phyloP scores from a whole-genome alignment of 2,888 invertebrate genomes.

The Pseudoips prasinana region DNA sequence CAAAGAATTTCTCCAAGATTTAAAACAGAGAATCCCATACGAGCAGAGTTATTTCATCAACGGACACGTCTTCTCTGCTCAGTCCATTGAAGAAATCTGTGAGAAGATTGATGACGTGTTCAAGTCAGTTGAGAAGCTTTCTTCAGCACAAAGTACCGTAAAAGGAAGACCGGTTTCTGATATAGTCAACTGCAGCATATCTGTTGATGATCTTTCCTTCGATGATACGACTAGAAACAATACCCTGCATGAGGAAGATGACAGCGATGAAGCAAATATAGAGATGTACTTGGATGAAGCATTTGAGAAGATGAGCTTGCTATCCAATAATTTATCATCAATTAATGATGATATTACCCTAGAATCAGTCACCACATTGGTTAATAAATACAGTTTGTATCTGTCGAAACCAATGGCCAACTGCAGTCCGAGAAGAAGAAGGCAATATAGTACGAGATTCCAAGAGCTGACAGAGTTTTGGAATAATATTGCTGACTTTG shows the following conservation, averaged over 20 bases:
- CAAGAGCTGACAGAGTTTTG: slow-evolving; percentile 67
- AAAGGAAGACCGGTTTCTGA: not conserved
- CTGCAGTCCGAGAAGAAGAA: slow-evolving; percentile 46
- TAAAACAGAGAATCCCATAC: slow-evolving; percentile 39
- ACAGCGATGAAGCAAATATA: slow-evolving; percentile 40
- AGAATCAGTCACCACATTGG: slow-evolving; percentile 2
- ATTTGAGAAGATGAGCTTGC: slow-evolving; percentile 53
- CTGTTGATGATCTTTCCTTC: slow-evolving; percentile 18
- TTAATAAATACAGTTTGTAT: not conserved
- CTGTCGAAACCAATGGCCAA: slow-evolving; percentile 29
- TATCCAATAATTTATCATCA: slow-evolving; percentile 33
- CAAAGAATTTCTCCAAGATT: slow-evolving; percentile 56
- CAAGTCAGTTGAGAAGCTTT: slow-evolving; percentile 52
- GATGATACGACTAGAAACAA: slow-evolving; percentile 6
- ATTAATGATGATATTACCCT: not conserved
- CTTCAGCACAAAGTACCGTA: slow-evolving; percentile 34
- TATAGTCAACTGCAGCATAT: not conserved
- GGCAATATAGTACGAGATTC: slow-evolving; percentile 55
- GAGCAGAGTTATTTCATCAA: slow-evolving; percentile 26
- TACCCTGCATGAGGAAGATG: not conserved
- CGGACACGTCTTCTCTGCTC: slow-evolving; percentile 61
- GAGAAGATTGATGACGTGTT: slow-evolving; percentile 66
- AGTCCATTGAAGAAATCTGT: slow-evolving; percentile 65
- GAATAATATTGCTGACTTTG: slow-evolving; percentile 43
- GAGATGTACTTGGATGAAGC: slow-evolving; percentile 63